Evolutionary conservation across 2,797 vertebrate species (phyloP).

Genomic region (Peromyscus melanophrys): DNA sequence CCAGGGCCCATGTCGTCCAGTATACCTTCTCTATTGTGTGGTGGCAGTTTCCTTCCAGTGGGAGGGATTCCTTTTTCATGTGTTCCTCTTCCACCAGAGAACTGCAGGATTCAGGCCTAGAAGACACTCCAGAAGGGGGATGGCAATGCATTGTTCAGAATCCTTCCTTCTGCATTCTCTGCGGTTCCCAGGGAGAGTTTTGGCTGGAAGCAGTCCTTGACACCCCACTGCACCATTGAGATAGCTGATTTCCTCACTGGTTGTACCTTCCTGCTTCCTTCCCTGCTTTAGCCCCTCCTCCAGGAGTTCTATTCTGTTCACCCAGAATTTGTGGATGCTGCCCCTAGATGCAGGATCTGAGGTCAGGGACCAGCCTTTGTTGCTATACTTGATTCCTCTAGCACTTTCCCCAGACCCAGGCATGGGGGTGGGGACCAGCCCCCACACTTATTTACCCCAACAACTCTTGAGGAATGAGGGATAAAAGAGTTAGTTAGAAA

Average conservation of each 20-base stretch:
- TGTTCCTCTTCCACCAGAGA: background rate
- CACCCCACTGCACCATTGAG: background rate
- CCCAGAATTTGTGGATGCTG: background rate
- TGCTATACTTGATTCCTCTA: background rate
- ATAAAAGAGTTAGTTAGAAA: no score
- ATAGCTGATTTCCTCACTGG: background rate
- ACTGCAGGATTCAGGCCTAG: background rate
- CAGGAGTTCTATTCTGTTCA: background rate
- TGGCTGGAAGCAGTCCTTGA: no score
- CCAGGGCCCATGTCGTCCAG: no score
- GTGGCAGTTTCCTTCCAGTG: background rate
- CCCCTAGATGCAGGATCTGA: background rate
- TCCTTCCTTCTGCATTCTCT: background rate
- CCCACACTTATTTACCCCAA: no score
- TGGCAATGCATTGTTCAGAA: background rate
- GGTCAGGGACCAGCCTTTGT: background rate
- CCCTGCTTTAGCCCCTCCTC: background rate
- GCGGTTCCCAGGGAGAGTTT: background rate
- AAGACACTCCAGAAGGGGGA: no score
- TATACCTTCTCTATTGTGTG: background rate
- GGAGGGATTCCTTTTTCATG: rapidly evolving
- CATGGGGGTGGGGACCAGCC: no score
- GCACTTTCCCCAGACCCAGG: background rate
- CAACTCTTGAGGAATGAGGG: no score
- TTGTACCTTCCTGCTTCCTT: background rate